A percentile compares a stretch with the other conserved stretches of the same genome.
Conservation (phyloP, 2,888 invertebrate genomes). For the Helobdella robusta region DNA sequence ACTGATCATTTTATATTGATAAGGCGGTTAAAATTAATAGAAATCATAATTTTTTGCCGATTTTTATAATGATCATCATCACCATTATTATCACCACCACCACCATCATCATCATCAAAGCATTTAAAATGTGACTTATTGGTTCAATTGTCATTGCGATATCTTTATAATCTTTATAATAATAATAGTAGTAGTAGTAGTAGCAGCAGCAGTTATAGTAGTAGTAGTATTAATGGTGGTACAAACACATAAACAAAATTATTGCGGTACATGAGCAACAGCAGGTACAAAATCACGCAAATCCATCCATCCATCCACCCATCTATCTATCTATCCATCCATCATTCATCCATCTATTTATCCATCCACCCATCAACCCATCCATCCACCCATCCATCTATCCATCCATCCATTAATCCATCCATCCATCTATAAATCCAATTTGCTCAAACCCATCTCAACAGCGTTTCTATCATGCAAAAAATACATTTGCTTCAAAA, state of each 20-base stretch:
- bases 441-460: background rate
- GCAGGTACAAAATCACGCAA: background rate
- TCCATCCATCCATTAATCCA: slow-evolving; percentile 14
- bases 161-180: background rate
- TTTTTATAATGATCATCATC: too few species aligned
- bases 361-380: slow-evolving; percentile 9
- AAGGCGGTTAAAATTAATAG: too few species aligned
- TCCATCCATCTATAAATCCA: slow-evolving; percentile 6
- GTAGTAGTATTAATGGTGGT: too few species aligned
- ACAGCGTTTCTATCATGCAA: background rate
- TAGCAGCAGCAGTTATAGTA: too few species aligned
- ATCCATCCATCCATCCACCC: background rate
- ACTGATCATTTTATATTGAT: too few species aligned
- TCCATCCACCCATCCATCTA: slow-evolving; percentile 7
- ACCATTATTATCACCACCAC: too few species aligned
- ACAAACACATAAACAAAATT: too few species aligned
- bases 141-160: background rate
- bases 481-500: too few species aligned
- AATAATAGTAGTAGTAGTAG: too few species aligned
- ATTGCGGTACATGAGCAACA: background rate
- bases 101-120: too few species aligned
- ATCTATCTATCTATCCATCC: background rate
- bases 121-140: too few species aligned
- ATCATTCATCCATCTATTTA: background rate
- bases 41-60: too few species aligned